Evolutionary conservation across 2,888 invertebrate genomes (phyloP), one percentile per base, ranked within the genome.

Genomic region (Alitta virens): DNA sequence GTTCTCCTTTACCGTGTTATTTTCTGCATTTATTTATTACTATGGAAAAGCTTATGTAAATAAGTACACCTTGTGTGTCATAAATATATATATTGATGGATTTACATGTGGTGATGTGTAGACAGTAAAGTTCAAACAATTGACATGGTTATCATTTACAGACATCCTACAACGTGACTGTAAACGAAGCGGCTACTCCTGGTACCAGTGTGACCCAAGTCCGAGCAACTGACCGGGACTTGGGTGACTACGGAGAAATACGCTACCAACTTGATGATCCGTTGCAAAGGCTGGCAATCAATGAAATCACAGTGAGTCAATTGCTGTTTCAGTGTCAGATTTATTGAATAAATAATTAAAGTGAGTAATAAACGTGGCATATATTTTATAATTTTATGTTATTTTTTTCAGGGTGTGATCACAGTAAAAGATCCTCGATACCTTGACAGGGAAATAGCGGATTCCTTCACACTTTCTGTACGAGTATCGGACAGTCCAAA

Each of bases 401-500:
- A n/a, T n/a, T n/a, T n/a, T n/a, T 60, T 67, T 40, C 68, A 81
- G 52, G 95, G 95, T 0, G 87, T 88, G 63, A 88, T 96, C 42
- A 87, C 86, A 9, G 91, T 95, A 0, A 87, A 88, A 0, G 85
- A 88, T 62, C 86, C 88, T 0, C 87, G 87, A 0, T 86, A 87
- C 54, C 85, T 96, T 49, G 94, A 96, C 80, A 86, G 93, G 12
- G 95, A 95, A 77, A 81, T 84, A 2, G 85, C 87, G 0, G n/a
- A n/a, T n/a, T n/a, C n/a, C n/a, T n/a, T n/a, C n/a, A n/a, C n/a
- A n/a, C n/a, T n/a, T n/a, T n/a, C n/a, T n/a, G n/a, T n/a, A n/a
- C n/a, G n/a, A n/a, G n/a, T n/a, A n/a, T n/a, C n/a, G n/a, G n/a
- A n/a, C n/a, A n/a, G n/a, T n/a, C n/a, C n/a, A n/a, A n/a, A n/a